These are phyloP conservation scores for Cacatua alba DNA, from an alignment of 2,113 vertebrate genomes.

Conservation along the genomic window DNA sequence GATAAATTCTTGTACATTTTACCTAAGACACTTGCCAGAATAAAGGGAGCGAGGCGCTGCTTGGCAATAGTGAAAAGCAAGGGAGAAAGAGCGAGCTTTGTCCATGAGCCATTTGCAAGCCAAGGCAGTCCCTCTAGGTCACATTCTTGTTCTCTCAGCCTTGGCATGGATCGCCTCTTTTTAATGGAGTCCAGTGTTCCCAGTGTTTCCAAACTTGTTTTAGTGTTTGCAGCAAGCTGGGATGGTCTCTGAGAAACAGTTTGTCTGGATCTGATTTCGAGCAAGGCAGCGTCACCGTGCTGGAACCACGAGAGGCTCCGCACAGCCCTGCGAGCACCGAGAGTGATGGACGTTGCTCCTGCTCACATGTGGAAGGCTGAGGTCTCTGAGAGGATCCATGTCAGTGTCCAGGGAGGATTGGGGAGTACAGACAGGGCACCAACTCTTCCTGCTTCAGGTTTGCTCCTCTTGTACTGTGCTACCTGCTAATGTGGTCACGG, in stretches of 20 bases:
- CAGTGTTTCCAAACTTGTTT: constrained; percentile 31
- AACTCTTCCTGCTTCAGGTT: accelerated
- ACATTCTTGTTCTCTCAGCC: constrained; percentile 11
- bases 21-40: constrained; percentile 1
- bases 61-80: neutral
- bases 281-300: neutral
- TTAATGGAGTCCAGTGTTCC: constrained; percentile 28
- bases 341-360: neutral
- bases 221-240: constrained; percentile 18
- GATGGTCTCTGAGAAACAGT: neutral
- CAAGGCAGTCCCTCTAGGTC: neutral
- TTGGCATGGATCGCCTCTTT: neutral
- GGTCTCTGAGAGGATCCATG: accelerated
- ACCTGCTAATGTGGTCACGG: neutral
- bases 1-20: neutral
- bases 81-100: neutral
- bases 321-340: accelerated
- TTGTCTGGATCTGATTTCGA: neutral
- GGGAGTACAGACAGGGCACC: neutral
- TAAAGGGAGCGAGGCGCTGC: neutral
- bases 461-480: neutral
- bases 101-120: neutral
- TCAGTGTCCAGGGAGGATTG: accelerated
- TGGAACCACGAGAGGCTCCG: neutral
- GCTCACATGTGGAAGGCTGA: neutral